These are phyloP conservation scores for Nasua narica DNA, from an alignment of 2,797 vertebrate species.

Conservation along the genomic window DNA sequence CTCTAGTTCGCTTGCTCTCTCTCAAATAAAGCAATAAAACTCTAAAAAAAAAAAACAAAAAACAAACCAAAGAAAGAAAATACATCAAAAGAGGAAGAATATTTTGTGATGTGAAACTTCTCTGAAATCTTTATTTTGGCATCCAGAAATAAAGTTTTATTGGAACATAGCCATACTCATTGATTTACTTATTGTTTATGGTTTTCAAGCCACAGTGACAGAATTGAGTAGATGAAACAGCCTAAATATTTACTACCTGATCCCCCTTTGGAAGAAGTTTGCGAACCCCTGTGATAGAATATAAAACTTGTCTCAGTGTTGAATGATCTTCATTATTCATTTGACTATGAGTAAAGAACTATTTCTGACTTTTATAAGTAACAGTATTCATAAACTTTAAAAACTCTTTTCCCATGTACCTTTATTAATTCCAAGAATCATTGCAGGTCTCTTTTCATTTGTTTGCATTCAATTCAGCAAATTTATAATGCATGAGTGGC, in stretches of 20 bases:
- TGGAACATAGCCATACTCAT: background rate
- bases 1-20: background rate
- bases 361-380: background rate
- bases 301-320: background rate
- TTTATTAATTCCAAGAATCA: background rate
- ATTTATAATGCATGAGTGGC: background rate
- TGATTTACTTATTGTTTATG: background rate
- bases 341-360: background rate
- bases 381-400: background rate
- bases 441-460: background rate
- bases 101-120: background rate
- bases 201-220: background rate
- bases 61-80: no score
- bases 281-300: background rate
- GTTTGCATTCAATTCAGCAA: conserved; percentile 1
- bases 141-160: conserved; percentile 6
- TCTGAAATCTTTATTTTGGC: background rate
- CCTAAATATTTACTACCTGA: background rate
- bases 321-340: background rate
- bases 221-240: background rate
- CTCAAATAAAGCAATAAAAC: background rate
- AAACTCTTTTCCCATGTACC: background rate
- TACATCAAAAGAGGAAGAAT: background rate
- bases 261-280: background rate
- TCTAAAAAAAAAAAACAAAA: background rate